A percentile compares a stretch with the other conserved stretches of the same genome.
Conservation (phyloP, 1,140 invertebrate genomes). For the Platyura marginata region DNA sequence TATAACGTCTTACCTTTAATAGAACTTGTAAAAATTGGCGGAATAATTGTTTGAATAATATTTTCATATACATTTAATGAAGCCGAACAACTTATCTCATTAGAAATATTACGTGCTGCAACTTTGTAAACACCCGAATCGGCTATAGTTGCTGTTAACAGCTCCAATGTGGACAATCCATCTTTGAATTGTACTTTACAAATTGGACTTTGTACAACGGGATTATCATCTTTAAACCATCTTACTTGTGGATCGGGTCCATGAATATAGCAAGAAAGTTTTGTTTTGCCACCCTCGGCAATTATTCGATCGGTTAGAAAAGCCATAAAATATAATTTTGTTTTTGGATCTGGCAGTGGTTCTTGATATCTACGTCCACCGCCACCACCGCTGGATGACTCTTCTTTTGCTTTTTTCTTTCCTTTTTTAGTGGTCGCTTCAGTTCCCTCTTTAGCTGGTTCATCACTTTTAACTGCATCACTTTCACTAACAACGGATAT, state of each 20-base stretch:
- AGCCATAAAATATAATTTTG: constrained; percentile 51
- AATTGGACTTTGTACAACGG: constrained; percentile 22
- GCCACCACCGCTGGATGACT: constrained; percentile 3
- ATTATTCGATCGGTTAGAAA: constrained; percentile 45
- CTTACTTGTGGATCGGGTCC: constrained; percentile 49
- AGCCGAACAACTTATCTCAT: constrained; percentile 21
- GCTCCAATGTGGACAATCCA: constrained; percentile 43
- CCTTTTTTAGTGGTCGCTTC: constrained; percentile 9
- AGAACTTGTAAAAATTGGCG: constrained; percentile 19
- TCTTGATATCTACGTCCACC: constrained; percentile 7
- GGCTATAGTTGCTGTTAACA: constrained; percentile 29
- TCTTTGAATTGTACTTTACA: constrained; percentile 30
- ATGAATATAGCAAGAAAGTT: constrained; percentile 55
- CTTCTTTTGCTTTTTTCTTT: constrained; percentile 6
- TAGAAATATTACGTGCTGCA: constrained; percentile 36
- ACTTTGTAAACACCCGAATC: constrained; percentile 41
- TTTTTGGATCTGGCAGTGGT: constrained; percentile 26
- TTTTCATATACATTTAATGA: constrained; percentile 18
- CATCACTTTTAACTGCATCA: constrained; percentile 11
- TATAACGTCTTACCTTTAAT: constrained; percentile 18
- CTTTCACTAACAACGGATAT: constrained; percentile 7
- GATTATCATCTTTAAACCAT: constrained; percentile 51
- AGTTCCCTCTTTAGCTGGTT: constrained; percentile 6
- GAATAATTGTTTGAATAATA: constrained; percentile 11
- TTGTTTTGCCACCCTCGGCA: constrained; percentile 37